Base-by-base conservation (phyloP, 2,888 invertebrate genomes). In the Aphrophora alni region DNA sequence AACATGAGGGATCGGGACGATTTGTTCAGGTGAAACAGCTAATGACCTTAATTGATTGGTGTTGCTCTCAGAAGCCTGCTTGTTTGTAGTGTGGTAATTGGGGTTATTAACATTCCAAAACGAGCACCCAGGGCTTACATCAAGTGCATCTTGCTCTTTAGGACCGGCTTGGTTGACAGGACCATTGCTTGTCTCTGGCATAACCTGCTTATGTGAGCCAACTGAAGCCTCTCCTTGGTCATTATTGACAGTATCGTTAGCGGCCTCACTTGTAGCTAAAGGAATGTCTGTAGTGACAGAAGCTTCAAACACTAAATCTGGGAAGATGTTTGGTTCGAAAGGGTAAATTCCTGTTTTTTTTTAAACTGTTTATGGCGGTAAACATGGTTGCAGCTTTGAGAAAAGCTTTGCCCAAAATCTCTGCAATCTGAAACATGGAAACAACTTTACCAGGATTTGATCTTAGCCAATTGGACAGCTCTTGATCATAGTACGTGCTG, bases 291-390 rank as follows among this genome's bases (percentile, higher is more conserved):
- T 84, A 75, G 80, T 82, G n/a, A 59, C 78, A 51, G 84, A 74
- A 77, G 85, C 84, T 73, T 73, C 82, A 81, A 86, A 86, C 82
- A 86, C 84, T 24, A 84, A 81, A 75, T 87, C 86, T n/a, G 75
- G 82, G 78, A 87, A 87, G 14, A 83, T 80, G 68, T 84, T n/a
- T 79, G 82, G 71, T 80, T 86, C 87, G 28, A 85, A 84, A 25
- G 87, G 27, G 27, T 12, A 72, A 75, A 87, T 81, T 38, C 86
- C 87, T 33, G 25, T 86, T 82, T 78, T 84, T 85, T 77, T 82
- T 78, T 84, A 87, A 88, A 10, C 72, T 12, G 8, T 85, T 85
- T 78, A 86, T 82, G 44, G 85, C 85, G 25, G 85, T 86, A 72
- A 78, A 38, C 77, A 86, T 82, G 27, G 81, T 83, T 69, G 84